Conservation (phyloP, 2,113 vertebrate species). For the Catharus minimus region DNA sequence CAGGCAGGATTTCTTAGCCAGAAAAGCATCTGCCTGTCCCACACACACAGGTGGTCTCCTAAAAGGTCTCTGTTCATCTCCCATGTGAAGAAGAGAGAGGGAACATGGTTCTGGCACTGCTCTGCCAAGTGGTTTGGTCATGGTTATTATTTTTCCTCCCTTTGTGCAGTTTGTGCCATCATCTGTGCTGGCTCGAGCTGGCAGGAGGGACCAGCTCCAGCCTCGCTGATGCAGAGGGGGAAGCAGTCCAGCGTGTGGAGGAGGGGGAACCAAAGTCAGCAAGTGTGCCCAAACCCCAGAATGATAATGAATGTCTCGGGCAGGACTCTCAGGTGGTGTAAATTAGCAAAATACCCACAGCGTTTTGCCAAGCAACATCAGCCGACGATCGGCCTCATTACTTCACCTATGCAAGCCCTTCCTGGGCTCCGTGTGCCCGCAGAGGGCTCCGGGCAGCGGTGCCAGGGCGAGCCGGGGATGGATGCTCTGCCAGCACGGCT, state of each 20-base stretch:
- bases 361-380: not conserved
- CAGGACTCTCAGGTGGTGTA: not conserved
- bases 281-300: not conserved
- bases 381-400: not conserved
- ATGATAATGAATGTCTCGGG: not conserved
- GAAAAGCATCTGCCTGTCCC: not conserved
- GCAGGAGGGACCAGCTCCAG: constrained; percentile 3
- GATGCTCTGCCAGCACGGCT: not conserved
- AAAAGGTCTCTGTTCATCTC: not conserved
- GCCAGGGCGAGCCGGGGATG: not conserved
- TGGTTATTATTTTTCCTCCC: not conserved
- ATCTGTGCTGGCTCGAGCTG: constrained; percentile 35
- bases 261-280: not conserved
- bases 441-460: not conserved
- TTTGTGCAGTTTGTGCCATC: not conserved
- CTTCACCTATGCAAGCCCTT: not conserved
- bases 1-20: not conserved
- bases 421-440: not conserved
- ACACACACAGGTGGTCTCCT: not conserved
- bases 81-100: not conserved
- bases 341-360: not conserved
- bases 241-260: not conserved
- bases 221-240: not conserved
- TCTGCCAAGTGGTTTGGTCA: not conserved
- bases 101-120: not conserved